Evolutionary conservation across 2,888 invertebrate genomes (phyloP).

Genomic region (Trichacis sp.): DNA sequence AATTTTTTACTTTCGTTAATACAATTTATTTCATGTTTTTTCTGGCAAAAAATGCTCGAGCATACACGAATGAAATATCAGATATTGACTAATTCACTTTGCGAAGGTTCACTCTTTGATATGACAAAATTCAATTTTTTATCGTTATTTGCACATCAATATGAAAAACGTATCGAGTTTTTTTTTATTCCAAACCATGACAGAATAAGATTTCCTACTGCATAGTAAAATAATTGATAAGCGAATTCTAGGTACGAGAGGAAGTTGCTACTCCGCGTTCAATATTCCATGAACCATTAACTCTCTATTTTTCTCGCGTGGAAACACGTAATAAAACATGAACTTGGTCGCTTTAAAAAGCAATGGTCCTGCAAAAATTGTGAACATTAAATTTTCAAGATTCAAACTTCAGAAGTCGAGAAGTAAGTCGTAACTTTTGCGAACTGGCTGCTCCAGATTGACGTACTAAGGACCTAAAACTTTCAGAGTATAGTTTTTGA

Average conservation of each 20-base stretch:
- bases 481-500: slow-evolving; percentile 36
- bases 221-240: not conserved
- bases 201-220: not conserved
- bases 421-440: slow-evolving; percentile 33
- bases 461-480: slow-evolving; percentile 37
- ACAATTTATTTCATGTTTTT: no score
- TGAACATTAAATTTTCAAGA: slow-evolving; percentile 32
- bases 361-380: slow-evolving; percentile 38
- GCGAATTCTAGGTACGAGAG: not conserved
- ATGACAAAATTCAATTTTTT: not conserved
- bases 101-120: no score
- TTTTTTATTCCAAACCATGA: not conserved
- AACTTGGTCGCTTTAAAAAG: slow-evolving; percentile 24
- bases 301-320: slow-evolving; percentile 1
- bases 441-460: slow-evolving; percentile 25
- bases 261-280: slow-evolving; percentile 1
- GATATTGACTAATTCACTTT: no score
- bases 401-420: slow-evolving; percentile 23
- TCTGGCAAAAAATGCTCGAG: no score
- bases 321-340: not conserved
- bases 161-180: not conserved
- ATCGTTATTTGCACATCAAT: not conserved
- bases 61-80: no score
- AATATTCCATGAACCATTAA: slow-evolving; percentile 4
- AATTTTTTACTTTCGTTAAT: no score